Conservation (phyloP, 2,797 vertebrate genomes). For the Gobionotothen gibberifrons region DNA sequence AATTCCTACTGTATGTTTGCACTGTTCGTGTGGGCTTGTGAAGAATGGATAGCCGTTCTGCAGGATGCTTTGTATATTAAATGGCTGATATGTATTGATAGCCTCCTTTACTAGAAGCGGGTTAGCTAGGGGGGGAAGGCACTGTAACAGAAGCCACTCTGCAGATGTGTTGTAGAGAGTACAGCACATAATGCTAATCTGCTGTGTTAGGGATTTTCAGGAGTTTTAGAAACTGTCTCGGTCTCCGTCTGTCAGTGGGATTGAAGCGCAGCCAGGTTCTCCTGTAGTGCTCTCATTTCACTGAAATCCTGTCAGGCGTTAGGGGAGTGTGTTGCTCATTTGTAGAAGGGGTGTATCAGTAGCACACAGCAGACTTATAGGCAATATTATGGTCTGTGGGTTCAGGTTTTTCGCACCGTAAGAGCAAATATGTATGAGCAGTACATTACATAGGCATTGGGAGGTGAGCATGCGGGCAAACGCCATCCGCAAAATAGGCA, state of each 20-base stretch:
- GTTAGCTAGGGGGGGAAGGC: conserved; percentile 64
- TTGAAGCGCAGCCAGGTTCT: conserved; percentile 86
- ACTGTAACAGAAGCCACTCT: conserved; percentile 76
- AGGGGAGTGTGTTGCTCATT: conserved; percentile 79
- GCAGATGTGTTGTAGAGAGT: conserved; percentile 81
- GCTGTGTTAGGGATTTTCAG: conserved; percentile 85
- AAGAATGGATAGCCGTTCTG: conserved; percentile 65
- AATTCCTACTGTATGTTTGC: conserved; percentile 74
- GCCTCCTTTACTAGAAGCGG: conserved; percentile 63
- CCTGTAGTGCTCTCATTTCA: conserved; percentile 84
- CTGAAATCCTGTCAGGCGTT: conserved; percentile 84
- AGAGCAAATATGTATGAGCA: conserved; percentile 64
- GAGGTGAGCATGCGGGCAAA: conserved; percentile 63
- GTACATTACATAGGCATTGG: conserved; percentile 51
- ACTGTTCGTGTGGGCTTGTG: conserved; percentile 56
- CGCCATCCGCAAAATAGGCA: conserved; percentile 59
- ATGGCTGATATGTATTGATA: conserved; percentile 76
- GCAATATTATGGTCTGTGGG: conserved; percentile 73
- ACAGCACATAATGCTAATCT: conserved; percentile 84
- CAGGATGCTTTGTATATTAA: conserved; percentile 71
- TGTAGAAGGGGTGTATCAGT: conserved; percentile 76
- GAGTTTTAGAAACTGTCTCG: conserved; percentile 85
- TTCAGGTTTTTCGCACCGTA: conserved; percentile 58
- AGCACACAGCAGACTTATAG: conserved; percentile 74
- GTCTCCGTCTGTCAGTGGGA: conserved; percentile 83